Evolutionary conservation across 2,797 vertebrate genomes (phyloP), one percentile per base, ranked within the genome.

Genomic region (Gorsachius magnificus): DNA sequence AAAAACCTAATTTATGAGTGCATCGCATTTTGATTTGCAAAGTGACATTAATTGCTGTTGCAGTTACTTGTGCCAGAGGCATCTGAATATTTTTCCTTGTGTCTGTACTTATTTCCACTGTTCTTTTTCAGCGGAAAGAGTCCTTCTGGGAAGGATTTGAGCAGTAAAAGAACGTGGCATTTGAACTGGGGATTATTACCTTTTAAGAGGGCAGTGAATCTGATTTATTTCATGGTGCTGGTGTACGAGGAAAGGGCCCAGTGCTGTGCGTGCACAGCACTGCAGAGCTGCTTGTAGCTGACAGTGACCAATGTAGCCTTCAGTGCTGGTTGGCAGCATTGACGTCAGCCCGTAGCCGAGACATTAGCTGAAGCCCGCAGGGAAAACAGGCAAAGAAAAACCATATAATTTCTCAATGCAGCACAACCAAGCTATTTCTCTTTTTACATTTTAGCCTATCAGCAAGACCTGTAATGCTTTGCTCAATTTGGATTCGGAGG

Each of bases 301-400:
- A 57, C 97, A 86, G 87, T 95, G 96, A 94, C 94, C 95, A 79
- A 72, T 77, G 95, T 51, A 69, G 96, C 97, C 96, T 75, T 91
- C 75, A 46, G 90, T 76, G 86, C 95, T 72, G 88, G 36, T n/a
- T 96, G 96, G 91, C 92, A 93, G 97, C 95, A 96, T 80, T 98
- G 98, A 98, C 96, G 94, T 98, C 98, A 98, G 91, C 83, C 91
- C 53, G 13, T 33, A 74, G 94, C 93, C 74, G 96, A 97, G 90
- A 96, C 98, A 98, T 98, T 94, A 97, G 96, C 96, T 91, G 89
- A 70, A 97, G 93, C 97, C 97, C 64, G 16, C 79, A 95, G 97
- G 96, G 96, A 97, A 97, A 94, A 95, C 28, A 95, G 84, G 87
- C 96, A 93, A 63, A 96, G 96, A 90, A 95, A 95, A 97, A 87